Evolutionary conservation across 1,140 invertebrate species (phyloP).

Genomic region (Muscidifurax raptorellus): DNA sequence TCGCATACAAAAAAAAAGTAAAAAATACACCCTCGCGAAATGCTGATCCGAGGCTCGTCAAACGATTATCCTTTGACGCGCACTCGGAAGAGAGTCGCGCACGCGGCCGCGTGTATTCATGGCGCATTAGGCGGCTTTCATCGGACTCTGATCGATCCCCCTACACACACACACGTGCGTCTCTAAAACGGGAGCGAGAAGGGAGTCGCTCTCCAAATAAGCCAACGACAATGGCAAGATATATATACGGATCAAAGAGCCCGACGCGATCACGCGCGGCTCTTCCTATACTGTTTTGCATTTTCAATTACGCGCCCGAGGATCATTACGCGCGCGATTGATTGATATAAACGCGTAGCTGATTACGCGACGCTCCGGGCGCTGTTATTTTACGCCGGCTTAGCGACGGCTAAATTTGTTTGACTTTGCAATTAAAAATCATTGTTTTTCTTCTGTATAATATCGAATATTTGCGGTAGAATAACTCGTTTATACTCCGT

Average conservation of each 20-base stretch:
- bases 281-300: constrained; percentile 50
- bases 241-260: constrained; percentile 54
- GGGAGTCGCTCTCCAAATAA: background rate
- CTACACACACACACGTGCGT: background rate
- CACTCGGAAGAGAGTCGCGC: constrained; percentile 41
- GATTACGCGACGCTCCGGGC: background rate
- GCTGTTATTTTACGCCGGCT: background rate
- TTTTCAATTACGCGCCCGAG: constrained; percentile 57
- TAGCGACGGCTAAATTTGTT: background rate
- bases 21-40: constrained; percentile 50
- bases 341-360: constrained; percentile 4
- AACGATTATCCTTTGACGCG: constrained; percentile 72
- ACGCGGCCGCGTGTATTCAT: constrained; percentile 10
- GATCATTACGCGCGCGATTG: constrained; percentile 19
- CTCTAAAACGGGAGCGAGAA: background rate
- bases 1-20: background rate
- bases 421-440: background rate
- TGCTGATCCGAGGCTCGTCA: constrained; percentile 70
- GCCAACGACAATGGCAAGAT: constrained; percentile 27
- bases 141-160: constrained; percentile 8
- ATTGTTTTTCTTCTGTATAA: too few relatives aligned
- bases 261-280: background rate
- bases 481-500: too few relatives aligned
- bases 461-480: too few relatives aligned
- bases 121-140: constrained; percentile 25